Conservation (phyloP, 2,797 vertebrate species). For the Heterohyrax brucei region DNA sequence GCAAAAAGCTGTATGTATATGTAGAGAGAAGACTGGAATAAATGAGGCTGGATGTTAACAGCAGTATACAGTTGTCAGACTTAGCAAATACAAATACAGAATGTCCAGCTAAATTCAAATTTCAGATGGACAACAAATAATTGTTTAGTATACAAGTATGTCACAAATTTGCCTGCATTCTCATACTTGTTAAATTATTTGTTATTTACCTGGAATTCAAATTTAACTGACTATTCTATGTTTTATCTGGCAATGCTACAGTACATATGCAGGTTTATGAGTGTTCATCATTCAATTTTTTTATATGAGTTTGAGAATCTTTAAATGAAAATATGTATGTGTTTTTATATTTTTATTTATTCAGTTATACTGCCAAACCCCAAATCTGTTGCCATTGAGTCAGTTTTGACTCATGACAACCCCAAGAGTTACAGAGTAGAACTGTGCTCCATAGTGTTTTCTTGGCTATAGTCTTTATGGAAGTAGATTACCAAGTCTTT, state of each 20-base stretch:
- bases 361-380: background rate
- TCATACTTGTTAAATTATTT: slow-evolving; percentile 30
- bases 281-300: background rate
- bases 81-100: slow-evolving; percentile 66
- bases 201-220: slow-evolving; percentile 28
- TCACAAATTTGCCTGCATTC: background rate
- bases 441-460: background rate
- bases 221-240: background rate
- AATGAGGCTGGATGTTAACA: slow-evolving; percentile 37
- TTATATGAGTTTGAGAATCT: slow-evolving; percentile 22
- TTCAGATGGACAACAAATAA: slow-evolving; percentile 39
- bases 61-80: background rate
- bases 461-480: too few relatives aligned
- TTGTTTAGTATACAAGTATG: slow-evolving; percentile 17
- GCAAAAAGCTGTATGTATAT: slow-evolving; percentile 28
- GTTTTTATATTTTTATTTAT: slow-evolving; percentile 5
- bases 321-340: slow-evolving; percentile 17
- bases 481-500: background rate
- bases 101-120: slow-evolving; percentile 42
- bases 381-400: background rate
- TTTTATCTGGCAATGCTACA: slow-evolving; percentile 5
- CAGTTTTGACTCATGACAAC: background rate
- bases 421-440: background rate
- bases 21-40: background rate
- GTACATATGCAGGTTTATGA: background rate